Percentiles rank a stretch among this genome's conserved stretches.
Evolutionary conservation across 1,140 invertebrate genomes (phyloP).

Genomic region (Coboldia fuscipes): DNA sequence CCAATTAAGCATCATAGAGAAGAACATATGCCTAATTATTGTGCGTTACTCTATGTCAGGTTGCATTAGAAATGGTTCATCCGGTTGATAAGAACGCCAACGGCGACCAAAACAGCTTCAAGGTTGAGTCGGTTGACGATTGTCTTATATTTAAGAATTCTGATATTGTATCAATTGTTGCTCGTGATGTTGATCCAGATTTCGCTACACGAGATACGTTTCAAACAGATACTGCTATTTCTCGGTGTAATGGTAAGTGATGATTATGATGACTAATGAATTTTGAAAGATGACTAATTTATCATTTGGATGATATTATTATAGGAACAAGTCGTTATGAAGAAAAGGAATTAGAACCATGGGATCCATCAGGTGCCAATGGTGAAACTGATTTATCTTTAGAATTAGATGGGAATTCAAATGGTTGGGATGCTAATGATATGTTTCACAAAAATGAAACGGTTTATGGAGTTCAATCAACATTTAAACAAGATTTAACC

Average conservation of each 20-base stretch:
- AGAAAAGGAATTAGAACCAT: conserved; percentile 72
- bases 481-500: conserved; percentile 62
- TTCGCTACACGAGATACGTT: conserved; percentile 69
- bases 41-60: conserved; percentile 14
- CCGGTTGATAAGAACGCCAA: conserved; percentile 45
- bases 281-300: background rate
- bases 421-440: conserved; percentile 86
- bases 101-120: conserved; percentile 24
- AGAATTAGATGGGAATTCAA: conserved; percentile 45
- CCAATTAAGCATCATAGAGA: background rate
- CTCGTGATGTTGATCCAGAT: conserved; percentile 65
- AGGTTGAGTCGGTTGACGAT: conserved; percentile 48
- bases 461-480: conserved; percentile 69
- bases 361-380: conserved; percentile 42
- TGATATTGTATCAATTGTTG: conserved; percentile 59
- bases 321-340: conserved; percentile 24
- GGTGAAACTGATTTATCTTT: conserved; percentile 31
- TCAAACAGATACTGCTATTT: conserved; percentile 60
- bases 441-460: conserved; percentile 86
- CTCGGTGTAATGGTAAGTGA: conserved; percentile 34
- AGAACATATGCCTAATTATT: background rate
- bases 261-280: background rate
- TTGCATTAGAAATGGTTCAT: conserved; percentile 66
- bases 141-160: conserved; percentile 67
- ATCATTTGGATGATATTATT: conserved; percentile 1